Percentiles rank a stretch among this genome's conserved stretches.
phyloP scores from a whole-genome alignment of 2,888 invertebrate species.

The Byasa hedistus region DNA sequence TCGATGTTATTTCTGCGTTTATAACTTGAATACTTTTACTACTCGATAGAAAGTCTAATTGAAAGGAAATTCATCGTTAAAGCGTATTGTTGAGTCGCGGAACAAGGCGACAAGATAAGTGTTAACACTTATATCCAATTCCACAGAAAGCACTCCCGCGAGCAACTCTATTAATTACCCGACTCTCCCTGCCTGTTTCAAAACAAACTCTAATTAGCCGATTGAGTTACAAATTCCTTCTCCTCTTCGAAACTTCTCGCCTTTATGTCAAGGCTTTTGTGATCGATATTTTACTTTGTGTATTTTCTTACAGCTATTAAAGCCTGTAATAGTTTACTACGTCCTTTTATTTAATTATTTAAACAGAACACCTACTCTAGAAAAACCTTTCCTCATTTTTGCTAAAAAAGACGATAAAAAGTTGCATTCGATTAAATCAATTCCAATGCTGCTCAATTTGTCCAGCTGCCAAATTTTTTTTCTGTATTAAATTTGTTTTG shows the following conservation, averaged over 20 bases:
- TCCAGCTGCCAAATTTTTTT: too few relatives aligned
- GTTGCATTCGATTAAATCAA: too few relatives aligned
- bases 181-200: conserved; percentile 49
- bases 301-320: neutral
- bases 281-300: conserved; percentile 28
- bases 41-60: neutral
- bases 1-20: too few relatives aligned
- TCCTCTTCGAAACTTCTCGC: conserved; percentile 37
- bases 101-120: conserved; percentile 18
- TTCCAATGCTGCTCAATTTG: too few relatives aligned
- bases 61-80: conserved; percentile 10
- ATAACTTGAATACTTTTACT: too few relatives aligned
- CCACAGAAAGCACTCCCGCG: conserved; percentile 28
- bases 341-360: too few relatives aligned
- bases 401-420: too few relatives aligned
- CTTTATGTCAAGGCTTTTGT: conserved; percentile 51
- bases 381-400: too few relatives aligned
- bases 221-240: conserved; percentile 67
- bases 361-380: too few relatives aligned
- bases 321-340: too few relatives aligned
- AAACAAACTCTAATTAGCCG: conserved; percentile 68
- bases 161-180: conserved; percentile 52
- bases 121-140: conserved; percentile 30
- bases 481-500: too few relatives aligned
- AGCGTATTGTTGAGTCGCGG: conserved; percentile 10